A percentile compares a stretch with the other conserved stretches of the same genome.
Conservation (phyloP, 2,113 vertebrate genomes). For the Scopus umbretta region DNA sequence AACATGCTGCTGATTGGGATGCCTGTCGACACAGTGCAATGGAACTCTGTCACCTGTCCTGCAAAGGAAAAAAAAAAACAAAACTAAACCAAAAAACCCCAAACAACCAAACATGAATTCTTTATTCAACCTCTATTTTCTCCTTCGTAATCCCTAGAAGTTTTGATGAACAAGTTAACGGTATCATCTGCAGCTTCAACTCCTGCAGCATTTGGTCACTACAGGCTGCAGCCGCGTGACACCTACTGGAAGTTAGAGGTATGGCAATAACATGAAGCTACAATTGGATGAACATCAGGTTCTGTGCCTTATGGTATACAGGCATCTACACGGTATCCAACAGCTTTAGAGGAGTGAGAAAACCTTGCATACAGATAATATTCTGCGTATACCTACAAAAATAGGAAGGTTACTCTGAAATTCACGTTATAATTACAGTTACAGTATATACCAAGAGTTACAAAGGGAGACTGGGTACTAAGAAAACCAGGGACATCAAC, state of each 20-base stretch:
- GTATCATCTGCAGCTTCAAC: fast-evolving
- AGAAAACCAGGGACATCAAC: background rate
- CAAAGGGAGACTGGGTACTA: background rate
- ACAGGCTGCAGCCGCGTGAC: background rate
- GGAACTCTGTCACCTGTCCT: constrained; percentile 90
- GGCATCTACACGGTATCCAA: background rate
- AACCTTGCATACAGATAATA: background rate
- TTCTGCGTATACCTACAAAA: background rate
- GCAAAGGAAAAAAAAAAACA: background rate
- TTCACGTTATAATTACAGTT: background rate
- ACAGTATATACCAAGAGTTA: background rate
- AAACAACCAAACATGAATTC: background rate
- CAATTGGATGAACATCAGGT: background rate
- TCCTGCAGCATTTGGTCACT: background rate
- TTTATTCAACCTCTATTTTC: background rate
- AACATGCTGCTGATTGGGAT: constrained; percentile 95
- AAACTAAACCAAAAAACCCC: background rate
- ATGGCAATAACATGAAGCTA: background rate
- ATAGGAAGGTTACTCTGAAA: background rate
- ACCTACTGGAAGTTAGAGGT: background rate
- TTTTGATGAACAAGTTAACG: background rate
- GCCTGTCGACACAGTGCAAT: constrained; percentile 92
- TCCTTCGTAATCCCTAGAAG: background rate
- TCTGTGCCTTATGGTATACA: background rate
- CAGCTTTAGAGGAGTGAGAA: background rate